phyloP scores from a whole-genome alignment of 2,113 vertebrate genomes.

The Lamprotornis superbus region DNA sequence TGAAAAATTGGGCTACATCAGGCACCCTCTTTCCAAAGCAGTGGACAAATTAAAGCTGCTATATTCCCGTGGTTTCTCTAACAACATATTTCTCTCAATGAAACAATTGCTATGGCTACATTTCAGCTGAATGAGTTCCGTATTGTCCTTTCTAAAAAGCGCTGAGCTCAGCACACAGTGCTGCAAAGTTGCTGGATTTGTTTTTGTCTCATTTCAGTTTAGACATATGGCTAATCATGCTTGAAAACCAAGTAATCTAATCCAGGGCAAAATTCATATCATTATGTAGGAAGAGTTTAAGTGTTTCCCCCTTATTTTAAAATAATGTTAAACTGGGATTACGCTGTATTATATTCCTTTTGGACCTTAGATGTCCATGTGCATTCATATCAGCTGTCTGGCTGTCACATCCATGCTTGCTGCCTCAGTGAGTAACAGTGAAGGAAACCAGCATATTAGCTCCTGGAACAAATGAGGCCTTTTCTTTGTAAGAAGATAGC shows the following conservation, averaged over 20 bases:
- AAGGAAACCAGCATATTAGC: slow-evolving; percentile 39
- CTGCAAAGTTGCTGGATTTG: neutral
- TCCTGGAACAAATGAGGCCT: slow-evolving; percentile 26
- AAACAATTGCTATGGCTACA: slow-evolving; percentile 10
- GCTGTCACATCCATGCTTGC: slow-evolving; percentile 31
- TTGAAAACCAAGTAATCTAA: slow-evolving; percentile 58
- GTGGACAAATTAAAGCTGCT: neutral
- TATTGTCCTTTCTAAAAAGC: neutral
- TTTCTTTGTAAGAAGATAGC: slow-evolving; percentile 47
- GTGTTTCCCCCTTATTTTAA: slow-evolving; percentile 39
- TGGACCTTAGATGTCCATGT: slow-evolving; percentile 43
- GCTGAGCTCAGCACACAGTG: neutral
- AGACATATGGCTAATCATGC: slow-evolving; percentile 62
- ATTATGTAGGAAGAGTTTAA: slow-evolving; percentile 47
- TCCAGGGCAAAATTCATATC: slow-evolving; percentile 53
- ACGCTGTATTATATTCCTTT: slow-evolving; percentile 7
- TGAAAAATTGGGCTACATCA: neutral
- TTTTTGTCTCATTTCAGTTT: slow-evolving; percentile 55
- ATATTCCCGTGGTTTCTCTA: neutral
- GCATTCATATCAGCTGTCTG: slow-evolving; percentile 37
- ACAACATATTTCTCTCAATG: neutral
- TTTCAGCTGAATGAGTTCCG: neutral
- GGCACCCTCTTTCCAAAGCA: neutral
- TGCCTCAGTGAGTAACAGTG: slow-evolving; percentile 46
- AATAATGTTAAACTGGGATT: slow-evolving; percentile 59